Conservation (phyloP, 2,113 vertebrate genomes). For the Upupa epops region DNA sequence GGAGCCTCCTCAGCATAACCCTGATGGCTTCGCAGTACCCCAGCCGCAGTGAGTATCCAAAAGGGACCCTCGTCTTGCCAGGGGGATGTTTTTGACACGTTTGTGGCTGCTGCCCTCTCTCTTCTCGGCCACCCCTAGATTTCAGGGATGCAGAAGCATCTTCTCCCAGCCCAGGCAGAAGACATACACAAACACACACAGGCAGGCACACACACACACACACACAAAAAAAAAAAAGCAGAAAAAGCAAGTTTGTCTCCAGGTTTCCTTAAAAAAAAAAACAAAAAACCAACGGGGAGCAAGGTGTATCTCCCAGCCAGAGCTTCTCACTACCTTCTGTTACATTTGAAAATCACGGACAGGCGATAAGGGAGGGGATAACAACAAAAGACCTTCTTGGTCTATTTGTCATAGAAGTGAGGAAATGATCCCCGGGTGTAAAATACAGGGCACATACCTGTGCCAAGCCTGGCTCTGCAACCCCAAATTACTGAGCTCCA, state of each 20-base stretch:
- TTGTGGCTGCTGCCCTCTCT: background rate
- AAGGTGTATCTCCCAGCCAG: background rate
- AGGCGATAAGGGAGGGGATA: background rate
- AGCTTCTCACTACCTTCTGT: background rate
- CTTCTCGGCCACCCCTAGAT: background rate
- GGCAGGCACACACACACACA: too few relatives aligned
- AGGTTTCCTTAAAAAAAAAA: background rate
- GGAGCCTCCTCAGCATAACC: background rate
- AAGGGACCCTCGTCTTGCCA: background rate
- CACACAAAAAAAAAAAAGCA: background rate
- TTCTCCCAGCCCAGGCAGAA: background rate
- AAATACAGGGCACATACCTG: background rate
- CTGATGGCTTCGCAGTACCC: background rate
- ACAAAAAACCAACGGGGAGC: background rate
- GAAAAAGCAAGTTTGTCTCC: background rate
- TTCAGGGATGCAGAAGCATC: conserved; percentile 29
- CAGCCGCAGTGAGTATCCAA: conserved; percentile 18
- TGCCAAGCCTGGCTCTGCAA: background rate
- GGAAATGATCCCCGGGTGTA: background rate
- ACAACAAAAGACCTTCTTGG: background rate
- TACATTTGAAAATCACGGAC: background rate
- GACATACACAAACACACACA: background rate
- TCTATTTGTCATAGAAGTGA: background rate
- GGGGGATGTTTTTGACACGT: background rate
- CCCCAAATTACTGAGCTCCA: background rate